A percentile compares a stretch with the other conserved stretches of the same genome.
phyloP scores from a whole-genome alignment of 1,140 invertebrate species.

The Lutraria rhynchaena region DNA sequence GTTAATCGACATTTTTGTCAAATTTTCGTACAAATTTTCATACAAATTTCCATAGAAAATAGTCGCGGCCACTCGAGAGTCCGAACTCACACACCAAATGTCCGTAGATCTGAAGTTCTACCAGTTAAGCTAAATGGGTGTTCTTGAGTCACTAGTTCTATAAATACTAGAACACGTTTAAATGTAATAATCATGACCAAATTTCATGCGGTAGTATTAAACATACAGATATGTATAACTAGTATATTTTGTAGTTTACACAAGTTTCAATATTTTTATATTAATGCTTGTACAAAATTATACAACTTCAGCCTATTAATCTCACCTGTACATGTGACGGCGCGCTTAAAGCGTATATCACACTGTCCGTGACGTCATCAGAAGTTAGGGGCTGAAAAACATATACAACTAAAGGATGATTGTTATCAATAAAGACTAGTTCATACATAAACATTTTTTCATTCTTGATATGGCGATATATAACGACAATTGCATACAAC shows the following conservation, averaged over 20 bases:
- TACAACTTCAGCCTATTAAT: not conserved
- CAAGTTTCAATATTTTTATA: not conserved
- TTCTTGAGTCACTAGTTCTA: too few species aligned
- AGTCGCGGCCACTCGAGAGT: too few species aligned
- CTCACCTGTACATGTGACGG: conserved; percentile 65
- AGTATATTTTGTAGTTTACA: not conserved
- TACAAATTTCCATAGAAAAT: too few species aligned
- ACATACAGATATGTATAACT: not conserved
- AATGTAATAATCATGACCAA: not conserved
- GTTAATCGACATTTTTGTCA: too few species aligned
- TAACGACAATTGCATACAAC: too few species aligned
- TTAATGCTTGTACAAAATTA: not conserved
- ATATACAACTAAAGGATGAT: not conserved
- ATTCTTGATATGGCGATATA: too few species aligned
- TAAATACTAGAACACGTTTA: too few species aligned
- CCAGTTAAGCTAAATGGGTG: too few species aligned
- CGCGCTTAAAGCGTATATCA: conserved; percentile 62
- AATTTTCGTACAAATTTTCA: too few species aligned
- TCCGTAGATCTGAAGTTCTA: too few species aligned
- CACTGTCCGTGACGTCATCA: conserved; percentile 62
- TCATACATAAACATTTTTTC: too few species aligned
- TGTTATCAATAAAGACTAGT: not conserved
- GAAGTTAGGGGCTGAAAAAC: conserved; percentile 59
- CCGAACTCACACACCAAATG: too few species aligned
- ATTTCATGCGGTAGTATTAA: not conserved